Evolutionary conservation across 1,140 invertebrate genomes (phyloP).

Genomic region (Dreissena polymorpha): DNA sequence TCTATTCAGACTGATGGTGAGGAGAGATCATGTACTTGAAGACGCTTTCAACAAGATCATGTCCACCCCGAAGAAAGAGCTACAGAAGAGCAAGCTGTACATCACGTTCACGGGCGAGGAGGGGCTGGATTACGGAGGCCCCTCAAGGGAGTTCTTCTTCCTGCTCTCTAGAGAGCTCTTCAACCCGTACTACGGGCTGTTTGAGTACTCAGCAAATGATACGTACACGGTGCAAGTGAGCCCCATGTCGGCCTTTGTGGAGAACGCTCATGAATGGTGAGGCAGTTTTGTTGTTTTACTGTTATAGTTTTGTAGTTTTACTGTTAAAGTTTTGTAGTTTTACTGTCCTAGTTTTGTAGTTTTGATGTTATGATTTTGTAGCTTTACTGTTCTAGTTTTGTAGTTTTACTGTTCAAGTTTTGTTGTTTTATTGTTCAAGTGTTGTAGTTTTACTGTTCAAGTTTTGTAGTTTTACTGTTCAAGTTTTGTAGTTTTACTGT

Average conservation of each 20-base stretch:
- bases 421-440: no score
- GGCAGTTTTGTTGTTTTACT: neutral
- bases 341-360: no score
- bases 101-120: slow-evolving; percentile 98
- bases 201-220: slow-evolving; percentile 98
- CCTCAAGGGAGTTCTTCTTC: slow-evolving; percentile 98
- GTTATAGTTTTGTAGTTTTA: no score
- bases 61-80: slow-evolving; percentile 96
- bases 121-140: slow-evolving; percentile 98
- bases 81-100: slow-evolving; percentile 96
- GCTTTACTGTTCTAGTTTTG: no score
- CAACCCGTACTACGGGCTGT: slow-evolving; percentile 98
- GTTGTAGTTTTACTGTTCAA: no score
- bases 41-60: slow-evolving; percentile 98
- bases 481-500: no score
- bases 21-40: slow-evolving; percentile 95
- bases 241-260: slow-evolving; percentile 98
- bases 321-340: neutral
- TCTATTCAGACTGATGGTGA: slow-evolving; percentile 90
- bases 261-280: slow-evolving; percentile 97
- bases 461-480: no score
- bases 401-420: no score
- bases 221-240: slow-evolving; percentile 99
- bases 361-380: no score
- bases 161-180: slow-evolving; percentile 96